phyloP scores from a whole-genome alignment of 2,113 vertebrate species.

The Burhinus oedicnemus region DNA sequence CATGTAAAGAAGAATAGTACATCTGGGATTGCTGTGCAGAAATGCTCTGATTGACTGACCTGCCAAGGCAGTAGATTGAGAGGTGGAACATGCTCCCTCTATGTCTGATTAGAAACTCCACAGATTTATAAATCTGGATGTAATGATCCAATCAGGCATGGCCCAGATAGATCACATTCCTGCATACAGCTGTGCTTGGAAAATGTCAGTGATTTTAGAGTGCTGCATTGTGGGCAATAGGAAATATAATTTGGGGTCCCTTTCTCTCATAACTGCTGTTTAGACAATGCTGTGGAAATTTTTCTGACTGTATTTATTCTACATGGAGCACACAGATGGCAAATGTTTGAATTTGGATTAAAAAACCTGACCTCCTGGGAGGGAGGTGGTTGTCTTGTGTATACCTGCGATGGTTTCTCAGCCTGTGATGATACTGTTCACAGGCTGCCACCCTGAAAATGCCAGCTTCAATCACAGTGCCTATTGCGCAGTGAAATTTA shows the following conservation, averaged over 20 bases:
- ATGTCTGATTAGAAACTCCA: constrained; percentile 7
- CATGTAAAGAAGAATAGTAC: background rate
- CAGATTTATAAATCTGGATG: constrained; percentile 30
- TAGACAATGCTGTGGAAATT: background rate
- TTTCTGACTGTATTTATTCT: constrained; percentile 7
- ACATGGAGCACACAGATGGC: background rate
- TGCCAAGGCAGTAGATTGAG: constrained; percentile 20
- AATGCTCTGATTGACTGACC: constrained; percentile 25
- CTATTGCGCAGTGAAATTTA: background rate
- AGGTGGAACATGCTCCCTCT: background rate
- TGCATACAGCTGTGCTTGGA: background rate
- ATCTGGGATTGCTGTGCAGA: background rate
- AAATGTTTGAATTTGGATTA: constrained; percentile 24
- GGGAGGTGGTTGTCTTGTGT: background rate
- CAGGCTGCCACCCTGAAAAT: background rate
- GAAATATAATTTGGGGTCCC: background rate
- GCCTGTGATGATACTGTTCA: background rate
- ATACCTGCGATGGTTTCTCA: background rate
- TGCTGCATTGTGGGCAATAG: background rate
- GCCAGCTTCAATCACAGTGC: background rate
- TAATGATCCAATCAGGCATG: constrained; percentile 19
- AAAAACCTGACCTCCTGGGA: background rate
- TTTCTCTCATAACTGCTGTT: background rate
- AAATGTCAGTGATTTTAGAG: constrained; percentile 33
- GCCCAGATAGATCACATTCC: background rate